Evolutionary conservation across 2,888 invertebrate species (phyloP).

Genomic region (Deilephila porcellus): DNA sequence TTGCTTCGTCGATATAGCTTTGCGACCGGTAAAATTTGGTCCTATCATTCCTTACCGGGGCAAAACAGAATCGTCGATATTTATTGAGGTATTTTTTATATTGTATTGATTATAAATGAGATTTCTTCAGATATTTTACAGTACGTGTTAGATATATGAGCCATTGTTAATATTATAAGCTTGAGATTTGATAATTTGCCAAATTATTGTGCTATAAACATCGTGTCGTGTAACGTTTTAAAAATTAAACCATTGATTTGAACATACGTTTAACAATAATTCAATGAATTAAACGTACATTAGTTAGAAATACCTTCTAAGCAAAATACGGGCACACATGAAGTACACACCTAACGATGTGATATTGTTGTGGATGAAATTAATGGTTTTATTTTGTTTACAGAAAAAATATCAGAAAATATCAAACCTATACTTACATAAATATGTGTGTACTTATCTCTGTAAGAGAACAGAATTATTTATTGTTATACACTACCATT

Average conservation of each 20-base stretch:
- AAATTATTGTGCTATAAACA: conserved; percentile 23
- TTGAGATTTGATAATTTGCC: conserved; percentile 43
- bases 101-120: conserved; percentile 26
- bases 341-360: conserved; percentile 79
- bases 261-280: too few relatives aligned
- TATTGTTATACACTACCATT: conserved; percentile 81
- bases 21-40: conserved; percentile 86
- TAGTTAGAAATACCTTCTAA: conserved; percentile 56
- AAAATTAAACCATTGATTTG: background rate
- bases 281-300: conserved; percentile 43
- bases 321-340: conserved; percentile 71
- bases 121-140: conserved; percentile 40
- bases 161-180: conserved; percentile 42
- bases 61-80: conserved; percentile 55
- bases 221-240: conserved; percentile 33
- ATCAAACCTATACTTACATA: conserved; percentile 61
- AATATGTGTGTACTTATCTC: conserved; percentile 73
- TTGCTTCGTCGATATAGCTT: conserved; percentile 55
- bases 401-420: conserved; percentile 66
- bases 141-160: conserved; percentile 38
- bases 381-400: conserved; percentile 80
- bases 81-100: conserved; percentile 31
- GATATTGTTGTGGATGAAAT: conserved; percentile 79
- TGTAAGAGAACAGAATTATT: conserved; percentile 79
- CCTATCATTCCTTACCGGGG: conserved; percentile 87